Conservation (phyloP, 2,888 invertebrate species). For the Mellilla xanthometata region DNA sequence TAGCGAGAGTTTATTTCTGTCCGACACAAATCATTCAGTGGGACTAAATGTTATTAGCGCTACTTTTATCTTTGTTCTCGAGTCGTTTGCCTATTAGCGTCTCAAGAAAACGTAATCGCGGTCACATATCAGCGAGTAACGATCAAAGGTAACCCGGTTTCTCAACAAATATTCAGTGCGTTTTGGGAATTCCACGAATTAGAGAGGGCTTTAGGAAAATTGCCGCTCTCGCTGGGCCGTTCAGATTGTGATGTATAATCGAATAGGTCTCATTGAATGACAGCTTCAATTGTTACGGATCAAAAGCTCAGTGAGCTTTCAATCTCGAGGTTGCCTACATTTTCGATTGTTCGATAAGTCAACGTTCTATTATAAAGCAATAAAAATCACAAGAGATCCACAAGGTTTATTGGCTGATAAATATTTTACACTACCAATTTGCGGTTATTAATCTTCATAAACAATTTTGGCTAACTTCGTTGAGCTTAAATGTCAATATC, state of each 20-base stretch:
- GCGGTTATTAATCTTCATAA: no score
- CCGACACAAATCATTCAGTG: slow-evolving; percentile 28
- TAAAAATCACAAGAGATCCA: no score
- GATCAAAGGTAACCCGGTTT: slow-evolving; percentile 9
- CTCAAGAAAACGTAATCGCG: slow-evolving; percentile 4
- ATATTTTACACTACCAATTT: no score
- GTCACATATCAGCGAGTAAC: not conserved
- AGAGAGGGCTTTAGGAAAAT: slow-evolving; percentile 4
- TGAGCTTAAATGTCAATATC: no score
- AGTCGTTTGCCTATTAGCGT: slow-evolving; percentile 14
- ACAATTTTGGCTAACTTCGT: no score
- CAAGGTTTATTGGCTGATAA: no score
- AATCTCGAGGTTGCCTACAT: no score
- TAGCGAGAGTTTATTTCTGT: slow-evolving; percentile 28
- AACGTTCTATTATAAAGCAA: no score
- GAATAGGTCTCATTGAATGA: not conserved
- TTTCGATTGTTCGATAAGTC: no score
- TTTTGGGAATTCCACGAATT: slow-evolving; percentile 2
- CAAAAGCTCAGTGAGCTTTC: not conserved
- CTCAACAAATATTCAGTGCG: slow-evolving; percentile 1
- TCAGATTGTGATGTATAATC: not conserved
- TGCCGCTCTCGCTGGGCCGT: not conserved
- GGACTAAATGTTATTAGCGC: slow-evolving; percentile 18
- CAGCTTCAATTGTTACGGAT: not conserved
- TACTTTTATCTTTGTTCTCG: slow-evolving; percentile 16